These are phyloP conservation scores for Lypha dubia DNA, from an alignment of 2,888 invertebrate genomes.

Conservation along the genomic window DNA sequence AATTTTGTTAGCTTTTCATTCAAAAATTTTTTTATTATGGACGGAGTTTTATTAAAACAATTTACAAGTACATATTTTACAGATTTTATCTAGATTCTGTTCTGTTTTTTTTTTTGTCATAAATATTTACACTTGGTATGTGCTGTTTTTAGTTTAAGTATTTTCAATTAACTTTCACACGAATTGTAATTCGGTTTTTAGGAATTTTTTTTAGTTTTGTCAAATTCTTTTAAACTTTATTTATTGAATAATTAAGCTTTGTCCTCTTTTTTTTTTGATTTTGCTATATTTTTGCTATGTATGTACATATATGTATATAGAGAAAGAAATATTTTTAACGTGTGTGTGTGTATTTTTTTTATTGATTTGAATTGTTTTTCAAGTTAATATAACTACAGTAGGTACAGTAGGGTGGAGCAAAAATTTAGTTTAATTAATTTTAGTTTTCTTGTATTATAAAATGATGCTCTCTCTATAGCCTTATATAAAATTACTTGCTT, in stretches of 20 bases:
- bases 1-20: neutral
- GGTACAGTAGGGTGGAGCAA: too few species aligned
- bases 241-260: neutral
- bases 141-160: neutral
- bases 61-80: neutral
- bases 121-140: neutral
- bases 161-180: neutral
- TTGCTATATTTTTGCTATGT: neutral
- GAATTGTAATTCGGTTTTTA: conserved; percentile 22
- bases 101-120: neutral
- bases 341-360: too few species aligned
- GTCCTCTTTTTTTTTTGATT: neutral
- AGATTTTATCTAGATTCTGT: neutral
- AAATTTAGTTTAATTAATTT: too few species aligned
- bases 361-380: too few species aligned
- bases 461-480: too few species aligned
- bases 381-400: too few species aligned
- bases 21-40: conserved; percentile 50
- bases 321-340: too few species aligned
- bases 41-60: conserved; percentile 40
- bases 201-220: conserved; percentile 1
- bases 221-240: conserved; percentile 9
- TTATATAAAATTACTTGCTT: too few species aligned
- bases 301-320: too few species aligned
- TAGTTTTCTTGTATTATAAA: too few species aligned